Base-by-base conservation (phyloP, 2,113 vertebrate species). In the Hippocampus barbouri region DNA sequence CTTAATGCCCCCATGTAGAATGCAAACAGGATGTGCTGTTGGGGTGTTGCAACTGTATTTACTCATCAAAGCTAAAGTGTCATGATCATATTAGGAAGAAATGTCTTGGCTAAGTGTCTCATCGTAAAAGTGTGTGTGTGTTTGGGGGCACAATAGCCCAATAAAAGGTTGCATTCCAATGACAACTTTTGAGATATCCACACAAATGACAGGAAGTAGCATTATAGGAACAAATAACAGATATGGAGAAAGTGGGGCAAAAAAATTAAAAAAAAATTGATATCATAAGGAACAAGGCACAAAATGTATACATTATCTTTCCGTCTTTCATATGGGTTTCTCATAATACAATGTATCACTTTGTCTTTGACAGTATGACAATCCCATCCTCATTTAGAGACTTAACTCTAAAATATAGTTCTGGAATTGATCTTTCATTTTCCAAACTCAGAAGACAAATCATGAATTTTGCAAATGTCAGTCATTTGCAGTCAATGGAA, bases 11-110 rank as follows among this genome's bases (percentile, higher is more conserved):
- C 67, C 69, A 54, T 18, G 49, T 45, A 82, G 57, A 82, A 69
- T 30, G 23, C 4, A 70, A 73, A 72, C 85, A 89, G 87, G 83
- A 90, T 81, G 79, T 89, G 79, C 87, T 82, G 79, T 72, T 85
- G 78, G 71, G 68, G 72, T 47, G 61, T 40, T 57, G 25, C 77
- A 79, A 82, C 10, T 23, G 4, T 75, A 67, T 87, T 71, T 79
- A 56, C 21, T 79, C 70, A 82, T 80, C 73, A 76, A 69, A 82
- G 73, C 53, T 71, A 85, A 91, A 88, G 79, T 80, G 65, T 40
- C 77, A 77, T 59, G 47, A 61, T 71, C 34, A 72, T 16, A 75
- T 79, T 65, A 69, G 20, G 59, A 30, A 27, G 72, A 54, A 71
- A 41, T 70, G 57, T 25, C 47, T 4, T 5, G 40, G 64, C 23